phyloP scores from a whole-genome alignment of 2,797 vertebrate genomes.

The Streptopelia turtur region DNA sequence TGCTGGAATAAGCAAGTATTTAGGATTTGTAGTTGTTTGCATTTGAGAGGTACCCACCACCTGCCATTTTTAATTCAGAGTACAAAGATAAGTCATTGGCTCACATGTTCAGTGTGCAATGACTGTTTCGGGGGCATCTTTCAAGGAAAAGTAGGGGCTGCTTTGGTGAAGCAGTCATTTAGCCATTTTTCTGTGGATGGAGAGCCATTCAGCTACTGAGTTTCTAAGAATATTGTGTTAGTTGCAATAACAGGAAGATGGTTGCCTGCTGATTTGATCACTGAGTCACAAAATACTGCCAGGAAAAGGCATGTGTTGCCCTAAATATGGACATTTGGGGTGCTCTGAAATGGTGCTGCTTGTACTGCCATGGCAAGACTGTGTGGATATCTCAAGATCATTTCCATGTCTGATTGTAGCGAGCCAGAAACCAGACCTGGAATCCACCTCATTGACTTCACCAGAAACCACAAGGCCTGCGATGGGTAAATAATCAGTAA shows the following conservation, averaged over 20 bases:
- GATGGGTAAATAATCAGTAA: conserved; percentile 9
- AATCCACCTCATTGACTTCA: not conserved
- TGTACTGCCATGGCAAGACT: not conserved
- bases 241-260: fast-evolving
- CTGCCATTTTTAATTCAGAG: not conserved
- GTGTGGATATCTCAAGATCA: not conserved
- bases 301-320: not conserved
- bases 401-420: not conserved
- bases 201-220: not conserved
- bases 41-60: not conserved
- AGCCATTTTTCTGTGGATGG: not conserved
- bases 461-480: not conserved
- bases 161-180: not conserved
- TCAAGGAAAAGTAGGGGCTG: fast-evolving
- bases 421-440: not conserved
- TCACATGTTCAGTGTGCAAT: fast-evolving
- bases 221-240: not conserved
- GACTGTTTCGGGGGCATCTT: not conserved
- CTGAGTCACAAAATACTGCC: not conserved
- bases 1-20: not conserved
- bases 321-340: fast-evolving
- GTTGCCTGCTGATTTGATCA: not conserved
- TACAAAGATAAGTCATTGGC: not conserved
- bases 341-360: not conserved
- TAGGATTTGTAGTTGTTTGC: not conserved